phyloP scores from a whole-genome alignment of 2,888 invertebrate genomes.

The Griposia aprilina region DNA sequence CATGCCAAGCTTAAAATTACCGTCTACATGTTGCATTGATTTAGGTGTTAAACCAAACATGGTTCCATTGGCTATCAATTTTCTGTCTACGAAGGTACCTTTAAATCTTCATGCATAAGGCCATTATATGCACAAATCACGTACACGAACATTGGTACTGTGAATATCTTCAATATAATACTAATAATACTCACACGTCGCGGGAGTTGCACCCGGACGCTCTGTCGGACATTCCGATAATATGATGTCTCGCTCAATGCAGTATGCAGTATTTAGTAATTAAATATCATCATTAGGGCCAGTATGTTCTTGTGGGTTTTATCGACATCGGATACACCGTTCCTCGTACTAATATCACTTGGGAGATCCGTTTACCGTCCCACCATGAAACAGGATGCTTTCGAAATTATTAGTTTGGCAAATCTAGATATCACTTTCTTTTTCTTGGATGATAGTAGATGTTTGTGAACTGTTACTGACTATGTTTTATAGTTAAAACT shows the following conservation, averaged over 20 bases:
- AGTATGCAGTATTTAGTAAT: conserved; percentile 23
- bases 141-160: conserved; percentile 21
- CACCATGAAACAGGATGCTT: not conserved
- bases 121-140: conserved; percentile 16
- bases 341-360: conserved; percentile 35
- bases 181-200: conserved; percentile 35
- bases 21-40: not conserved
- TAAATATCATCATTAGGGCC: conserved; percentile 41
- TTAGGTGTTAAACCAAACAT: not conserved
- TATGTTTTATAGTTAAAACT: not conserved
- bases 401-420: not conserved
- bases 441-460: not conserved
- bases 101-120: conserved; percentile 2
- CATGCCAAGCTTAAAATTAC: not conserved
- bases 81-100: conserved; percentile 1
- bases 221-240: conserved; percentile 32
- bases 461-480: not conserved
- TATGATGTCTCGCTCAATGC: conserved; percentile 24
- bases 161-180: conserved; percentile 22
- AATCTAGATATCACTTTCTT: not conserved
- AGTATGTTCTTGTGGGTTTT: conserved; percentile 29
- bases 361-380: conserved; percentile 28
- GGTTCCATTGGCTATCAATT: not conserved
- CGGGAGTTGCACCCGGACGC: conserved; percentile 38
- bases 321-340: conserved; percentile 23